Evolutionary conservation across 2,113 vertebrate species (phyloP), one percentile per base, ranked within the genome.

Genomic region (Anseranas semipalmata): DNA sequence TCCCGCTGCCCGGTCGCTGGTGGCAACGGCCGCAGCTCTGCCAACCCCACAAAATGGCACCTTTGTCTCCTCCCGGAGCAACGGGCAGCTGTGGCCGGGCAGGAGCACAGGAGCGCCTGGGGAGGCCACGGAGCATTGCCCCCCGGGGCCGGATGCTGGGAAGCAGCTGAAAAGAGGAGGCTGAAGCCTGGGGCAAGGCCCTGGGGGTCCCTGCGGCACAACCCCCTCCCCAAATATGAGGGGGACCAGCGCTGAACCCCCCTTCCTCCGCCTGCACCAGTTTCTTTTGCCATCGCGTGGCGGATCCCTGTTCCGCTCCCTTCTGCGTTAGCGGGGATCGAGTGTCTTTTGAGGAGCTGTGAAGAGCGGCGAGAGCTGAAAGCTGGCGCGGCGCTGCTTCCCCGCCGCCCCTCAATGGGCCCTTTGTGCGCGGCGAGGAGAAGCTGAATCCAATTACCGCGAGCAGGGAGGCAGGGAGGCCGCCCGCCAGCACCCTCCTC

Each of bases 391-490:
- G 87, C 93, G 96, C 87, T 68, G 91, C 92, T 95, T 79, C 90
- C 95, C 90, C 93, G 78, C 22, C 37, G 15, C 95, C 66, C 77
- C 55, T 98, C 97, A 98, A 98, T 96, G 96, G 96, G 83, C 92
- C 20, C 98, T 97, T 98, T 98, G 98, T 98, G 95, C 75, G 2
- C 63, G 53, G 65, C 78, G 13, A 9, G 74, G 87, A 28, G 24
- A 91, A 95, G 97, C 98, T 97, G 98, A 92, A 96, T 97, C 96
- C 96, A 97, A 97, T 98, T 97, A 98, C 90, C 3, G 35, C 35
- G 90, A 76, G 87, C 58, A 39, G 86, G 65, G 71, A 89, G 66
- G 53, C 65, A 70, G 89, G n/a, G 63, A 60, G 3, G 28, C 53
- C 74, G 72, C 84, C 48, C 20, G 52, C 43, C 71, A 35, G 55